Evolutionary conservation across 2,113 vertebrate genomes (phyloP), one percentile per base, ranked within the genome.

Genomic region (Carassius gibelio): DNA sequence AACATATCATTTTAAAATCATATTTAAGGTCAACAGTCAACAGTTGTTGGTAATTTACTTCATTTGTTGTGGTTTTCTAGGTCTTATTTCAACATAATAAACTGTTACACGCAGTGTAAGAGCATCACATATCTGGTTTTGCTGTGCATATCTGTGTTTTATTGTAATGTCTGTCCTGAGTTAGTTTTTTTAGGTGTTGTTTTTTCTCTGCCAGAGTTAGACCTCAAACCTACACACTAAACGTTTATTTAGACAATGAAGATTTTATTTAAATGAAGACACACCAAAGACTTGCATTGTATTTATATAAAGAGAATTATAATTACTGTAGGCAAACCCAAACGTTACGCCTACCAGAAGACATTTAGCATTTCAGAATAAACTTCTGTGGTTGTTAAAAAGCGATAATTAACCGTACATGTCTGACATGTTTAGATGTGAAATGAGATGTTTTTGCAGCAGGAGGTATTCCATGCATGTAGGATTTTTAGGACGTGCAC

Each of bases 331-430:
- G 36, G 5, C 36, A 0, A 42, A 71, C 19, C 68, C 19, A 71
- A 71, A 42, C 17, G 0, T 71, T 71, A 71, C 36, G 36, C 68
- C 68, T 5, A 71, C 68, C 9, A 71, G 68, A n/a, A n/a, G 36
- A 42, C 68, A 71, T 71, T 71, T 71, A 5, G 19, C 68, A 71
- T 21, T 71, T 71, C 68, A 42, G 68, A 42, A n/a, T 71, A 71
- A 42, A 42, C 68, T 2, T n/a, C 36, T 71, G 68, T 71, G 68
- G 68, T 71, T 42, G 0, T 21, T 71, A 42, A 71, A 71, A 42
- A 5, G 19, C 2, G 19, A 5, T 71, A 42, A 71, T 71, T 71
- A 71, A 5, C 17, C 1, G 57, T 42, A 21, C 19, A 10, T 71
- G 15, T 11, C 21, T 21, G 68, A 21, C 17, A 38, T 71, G 68